Percentiles rank a stretch among this genome's conserved stretches.
Conservation (phyloP, 92 coral and sea anemone species). For the Pocillopora grandis region DNA sequence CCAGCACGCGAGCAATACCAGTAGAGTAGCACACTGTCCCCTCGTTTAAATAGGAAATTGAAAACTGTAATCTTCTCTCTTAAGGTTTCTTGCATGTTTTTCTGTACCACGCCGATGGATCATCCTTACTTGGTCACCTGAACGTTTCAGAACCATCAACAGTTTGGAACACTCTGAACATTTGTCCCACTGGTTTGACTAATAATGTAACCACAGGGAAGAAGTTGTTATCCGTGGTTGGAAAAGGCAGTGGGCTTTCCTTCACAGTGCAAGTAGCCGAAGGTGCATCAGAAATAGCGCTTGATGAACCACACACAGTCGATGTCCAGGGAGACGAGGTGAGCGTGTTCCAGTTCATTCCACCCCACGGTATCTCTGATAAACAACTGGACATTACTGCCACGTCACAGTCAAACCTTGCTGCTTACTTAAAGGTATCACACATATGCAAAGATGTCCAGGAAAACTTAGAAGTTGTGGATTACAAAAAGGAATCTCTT, state of each 20-base stretch:
- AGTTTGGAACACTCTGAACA: background rate
- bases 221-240: background rate
- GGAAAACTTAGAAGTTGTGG: conserved; percentile 15
- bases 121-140: background rate
- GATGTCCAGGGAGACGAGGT: background rate
- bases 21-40: no score
- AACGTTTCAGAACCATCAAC: background rate
- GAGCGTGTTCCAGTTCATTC: conserved; percentile 36
- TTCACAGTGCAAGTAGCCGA: background rate
- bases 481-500: conserved; percentile 32
- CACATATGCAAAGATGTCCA: background rate
- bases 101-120: background rate
- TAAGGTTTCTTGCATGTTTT: background rate
- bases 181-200: background rate
- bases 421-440: conserved; percentile 26
- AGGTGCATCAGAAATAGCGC: background rate
- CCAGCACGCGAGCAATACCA: no score
- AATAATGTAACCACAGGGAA: background rate
- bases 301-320: background rate
- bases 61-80: background rate
- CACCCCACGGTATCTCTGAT: conserved; percentile 11
- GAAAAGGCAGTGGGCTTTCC: background rate
- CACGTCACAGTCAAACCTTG: background rate
- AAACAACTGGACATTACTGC: conserved; percentile 20
- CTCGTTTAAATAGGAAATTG: no score